Evolutionary conservation across 1,140 invertebrate species (phyloP), one percentile per base, ranked within the genome.

Genomic region (Lucilia cuprina): DNA sequence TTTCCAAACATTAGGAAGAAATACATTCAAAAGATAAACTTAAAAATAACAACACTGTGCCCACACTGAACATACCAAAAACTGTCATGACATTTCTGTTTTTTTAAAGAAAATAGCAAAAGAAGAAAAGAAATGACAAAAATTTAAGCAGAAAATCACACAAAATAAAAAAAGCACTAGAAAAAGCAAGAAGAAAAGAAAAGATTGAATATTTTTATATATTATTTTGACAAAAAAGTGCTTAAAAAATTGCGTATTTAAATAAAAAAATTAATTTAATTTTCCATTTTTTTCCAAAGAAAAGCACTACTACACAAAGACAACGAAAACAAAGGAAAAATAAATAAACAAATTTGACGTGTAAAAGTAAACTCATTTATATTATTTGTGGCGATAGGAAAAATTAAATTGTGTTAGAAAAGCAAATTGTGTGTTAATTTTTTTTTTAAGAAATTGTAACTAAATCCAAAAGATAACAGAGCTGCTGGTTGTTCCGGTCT

Each of bases 201-300:
- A 70, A 70, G 19, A 70, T 21, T 70, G 65, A 70, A 70, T 70
- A 70, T 70, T 70, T 70, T 70, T 70, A 70, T 70, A 70, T 21
- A 70, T 70, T 70, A 70, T 21, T 70, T 70, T 70, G 65, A 70
- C 65, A 70, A 70, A 70, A 60, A 70, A 70, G 65, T 70, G 65
- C 55, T 60, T 25, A 70, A 70, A 70, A 70, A 70, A 70, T 70
- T 70, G 65, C 65, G 65, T 70, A 70, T 70, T 70, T 70, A 70
- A 21, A 21, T 70, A 70, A 70, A 25, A 70, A 55, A 70, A 70
- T 10, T 21, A 70, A 21, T 70, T 21, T 70, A 70, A 70, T 70
- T 21, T 60, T 60, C 55, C 55, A n/a, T 60, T 60, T 41, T 41
- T 41, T 60, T 7, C 25, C 25, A 30, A 30, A 30, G 25, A 30